These are phyloP conservation scores for Zaprionus inermis DNA, from an alignment of 1,140 invertebrate genomes.

Conservation along the genomic window DNA sequence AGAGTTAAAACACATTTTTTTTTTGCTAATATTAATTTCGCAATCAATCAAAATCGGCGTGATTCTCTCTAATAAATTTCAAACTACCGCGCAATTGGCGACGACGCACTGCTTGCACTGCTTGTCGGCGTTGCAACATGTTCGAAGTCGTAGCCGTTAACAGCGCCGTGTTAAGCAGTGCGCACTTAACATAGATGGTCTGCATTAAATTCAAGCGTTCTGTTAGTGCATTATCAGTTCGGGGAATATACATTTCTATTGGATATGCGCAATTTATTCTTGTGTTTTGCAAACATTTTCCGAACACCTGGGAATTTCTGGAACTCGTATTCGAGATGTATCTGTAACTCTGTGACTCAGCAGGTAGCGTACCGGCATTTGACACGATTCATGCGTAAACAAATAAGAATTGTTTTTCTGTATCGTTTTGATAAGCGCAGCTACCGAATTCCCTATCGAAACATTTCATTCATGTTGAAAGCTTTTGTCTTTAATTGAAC, in stretches of 20 bases:
- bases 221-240: conserved; percentile 9
- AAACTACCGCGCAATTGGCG: neutral
- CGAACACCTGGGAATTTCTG: conserved; percentile 16
- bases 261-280: conserved; percentile 27
- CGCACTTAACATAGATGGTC: neutral
- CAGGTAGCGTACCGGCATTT: conserved; percentile 16
- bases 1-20: neutral
- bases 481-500: conserved; percentile 49
- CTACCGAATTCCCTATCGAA: conserved; percentile 62
- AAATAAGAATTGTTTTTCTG: conserved; percentile 34
- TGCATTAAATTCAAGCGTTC: conserved; percentile 22
- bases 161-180: conserved; percentile 28
- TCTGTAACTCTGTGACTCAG: conserved; percentile 53
- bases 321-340: conserved; percentile 31
- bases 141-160: conserved; percentile 31
- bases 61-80: neutral
- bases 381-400: conserved; percentile 61
- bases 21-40: neutral
- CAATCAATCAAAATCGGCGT: neutral
- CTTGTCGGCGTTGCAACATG: conserved; percentile 55
- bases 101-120: conserved; percentile 48
- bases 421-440: conserved; percentile 59
- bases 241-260: conserved; percentile 9
- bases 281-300: neutral
- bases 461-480: conserved; percentile 62